Base-by-base conservation (phyloP, 2,113 vertebrate genomes). In the Saguinus imperator region DNA sequence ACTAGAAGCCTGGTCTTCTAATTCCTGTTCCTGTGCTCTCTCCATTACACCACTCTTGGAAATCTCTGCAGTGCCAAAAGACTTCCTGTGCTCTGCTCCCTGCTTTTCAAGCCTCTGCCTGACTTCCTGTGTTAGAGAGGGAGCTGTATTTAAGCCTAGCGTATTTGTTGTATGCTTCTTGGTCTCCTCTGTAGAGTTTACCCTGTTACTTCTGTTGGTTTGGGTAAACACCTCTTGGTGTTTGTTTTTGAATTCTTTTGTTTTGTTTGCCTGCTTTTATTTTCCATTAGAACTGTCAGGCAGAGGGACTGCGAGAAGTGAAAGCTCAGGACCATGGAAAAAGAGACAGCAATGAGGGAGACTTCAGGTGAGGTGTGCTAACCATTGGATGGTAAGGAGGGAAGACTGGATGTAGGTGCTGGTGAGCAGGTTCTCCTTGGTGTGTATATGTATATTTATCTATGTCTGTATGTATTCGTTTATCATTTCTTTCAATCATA, bases 51-150 rank as follows among this genome's bases (percentile, higher is more conserved):
- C 92, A 79, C 92, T 90, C 89, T 96, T 96, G 88, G 96, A 97
- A 98, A 95, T 95, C 94, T 94, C 95, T 90, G 97, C 91, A 86
- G 79, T 43, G 73, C 95, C 81, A 18, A 61, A 89, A 97, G 93
- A 95, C 96, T 96, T 97, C 94, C 93, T 77, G 95, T 96, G 84
- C 89, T 76, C 45, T 17, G 50, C 83, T 94, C 88, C 64, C 68
- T 88, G 94, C 89, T 93, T 94, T 96, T 92, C 84, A 89, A 96
- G 86, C 80, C 85, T 89, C 75, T 97, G 87, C 79, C 45, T 80
- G 92, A 92, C 94, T 97, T 97, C 97, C 98, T 96, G 96, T 97
- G 93, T 94, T 91, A 89, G 90, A 79, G 79, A 96, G 43, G 4
- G 82, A 92, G 91, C 88, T 64, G 77, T 70, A 27, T 72, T 58